These are phyloP conservation scores for Boloria selene DNA, from an alignment of 2,888 invertebrate genomes.

Conservation along the genomic window DNA sequence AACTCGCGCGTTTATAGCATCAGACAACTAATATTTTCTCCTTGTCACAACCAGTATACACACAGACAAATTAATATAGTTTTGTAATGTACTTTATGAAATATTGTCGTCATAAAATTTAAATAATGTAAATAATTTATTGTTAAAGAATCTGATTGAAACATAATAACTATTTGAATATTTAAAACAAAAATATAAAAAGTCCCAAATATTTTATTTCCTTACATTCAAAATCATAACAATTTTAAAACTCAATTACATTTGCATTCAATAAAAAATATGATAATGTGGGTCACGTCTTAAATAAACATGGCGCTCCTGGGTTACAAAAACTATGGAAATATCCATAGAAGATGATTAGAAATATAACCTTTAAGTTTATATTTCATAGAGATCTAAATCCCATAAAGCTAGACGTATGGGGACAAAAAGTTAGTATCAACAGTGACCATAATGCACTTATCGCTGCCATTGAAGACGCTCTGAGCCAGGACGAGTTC, in stretches of 20 bases:
- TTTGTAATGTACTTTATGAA: no score
- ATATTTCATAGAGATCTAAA: not conserved
- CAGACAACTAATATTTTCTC: no score
- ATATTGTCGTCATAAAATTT: no score
- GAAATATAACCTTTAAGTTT: not conserved
- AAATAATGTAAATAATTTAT: not conserved
- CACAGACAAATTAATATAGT: no score
- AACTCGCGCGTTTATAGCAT: no score
- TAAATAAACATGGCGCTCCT: conserved; percentile 22
- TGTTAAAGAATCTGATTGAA: not conserved
- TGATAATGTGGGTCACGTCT: conserved; percentile 28
- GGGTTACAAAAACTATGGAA: not conserved
- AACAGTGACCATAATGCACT: conserved; percentile 11
- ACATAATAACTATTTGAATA: no score
- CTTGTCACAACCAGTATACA: no score
- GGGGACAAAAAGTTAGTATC: conserved; percentile 3
- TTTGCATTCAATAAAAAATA: conserved; percentile 37
- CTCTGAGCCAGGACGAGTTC: not conserved
- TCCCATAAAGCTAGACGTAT: not conserved
- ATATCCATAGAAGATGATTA: not conserved
- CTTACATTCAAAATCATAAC: conserved; percentile 21
- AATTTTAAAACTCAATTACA: conserved; percentile 34
- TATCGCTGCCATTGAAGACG: conserved; percentile 11
- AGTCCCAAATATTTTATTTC: conserved; percentile 1
- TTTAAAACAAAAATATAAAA: not conserved